These are phyloP conservation scores for Azemiops feae DNA, from an alignment of 2,113 vertebrate genomes.

Conservation along the genomic window DNA sequence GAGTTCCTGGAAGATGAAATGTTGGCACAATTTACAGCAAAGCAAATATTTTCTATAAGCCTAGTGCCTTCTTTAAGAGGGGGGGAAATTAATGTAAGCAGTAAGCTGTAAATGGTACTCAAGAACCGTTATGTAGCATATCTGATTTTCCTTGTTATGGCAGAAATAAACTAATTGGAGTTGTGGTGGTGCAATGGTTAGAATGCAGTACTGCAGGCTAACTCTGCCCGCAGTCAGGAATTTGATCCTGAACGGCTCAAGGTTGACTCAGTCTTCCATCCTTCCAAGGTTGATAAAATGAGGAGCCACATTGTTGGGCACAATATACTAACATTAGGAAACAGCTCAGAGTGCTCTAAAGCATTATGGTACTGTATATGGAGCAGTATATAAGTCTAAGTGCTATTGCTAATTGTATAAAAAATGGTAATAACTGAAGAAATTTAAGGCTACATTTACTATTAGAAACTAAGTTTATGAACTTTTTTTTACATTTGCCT, in stretches of 20 bases:
- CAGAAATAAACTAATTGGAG: slow-evolving; percentile 55
- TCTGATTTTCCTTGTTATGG: slow-evolving; percentile 50
- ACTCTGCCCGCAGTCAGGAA: not conserved
- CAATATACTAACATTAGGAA: not conserved
- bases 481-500: not conserved
- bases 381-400: not conserved
- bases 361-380: not conserved
- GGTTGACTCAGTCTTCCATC: not conserved
- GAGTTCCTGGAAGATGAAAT: not conserved
- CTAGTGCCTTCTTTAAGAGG: not conserved
- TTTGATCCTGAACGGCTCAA: not conserved
- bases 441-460: not conserved
- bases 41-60: slow-evolving; percentile 5
- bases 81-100: not conserved
- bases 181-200: not conserved
- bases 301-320: not conserved
- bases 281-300: not conserved
- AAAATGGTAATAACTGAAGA: not conserved
- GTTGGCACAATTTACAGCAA: slow-evolving; percentile 9
- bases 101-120: slow-evolving; percentile 23
- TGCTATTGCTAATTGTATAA: not conserved
- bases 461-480: not conserved
- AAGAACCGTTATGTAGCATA: slow-evolving; percentile 27
- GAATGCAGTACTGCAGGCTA: not conserved
- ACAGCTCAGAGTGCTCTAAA: not conserved